These are phyloP conservation scores for Rhamnusium bicolor DNA, from an alignment of 2,888 invertebrate genomes.

Conservation along the genomic window DNA sequence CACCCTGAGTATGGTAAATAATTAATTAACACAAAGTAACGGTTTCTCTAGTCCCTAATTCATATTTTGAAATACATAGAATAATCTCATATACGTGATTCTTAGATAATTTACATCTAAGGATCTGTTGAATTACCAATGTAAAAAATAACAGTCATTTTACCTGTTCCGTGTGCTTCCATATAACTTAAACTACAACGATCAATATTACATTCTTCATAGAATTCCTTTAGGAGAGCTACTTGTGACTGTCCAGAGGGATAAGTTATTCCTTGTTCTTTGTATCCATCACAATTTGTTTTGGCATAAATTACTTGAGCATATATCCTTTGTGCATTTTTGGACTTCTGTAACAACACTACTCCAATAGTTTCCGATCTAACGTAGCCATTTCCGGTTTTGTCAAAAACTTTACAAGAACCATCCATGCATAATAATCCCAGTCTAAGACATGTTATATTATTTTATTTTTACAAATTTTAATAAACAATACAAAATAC, in stretches of 20 bases:
- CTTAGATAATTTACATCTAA: too few species aligned
- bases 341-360: constrained; percentile 80
- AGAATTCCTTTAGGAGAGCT: constrained; percentile 76
- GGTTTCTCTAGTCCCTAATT: too few species aligned
- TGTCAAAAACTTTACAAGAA: constrained; percentile 92
- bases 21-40: too few species aligned
- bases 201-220: constrained; percentile 79
- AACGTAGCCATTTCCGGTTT: constrained; percentile 84
- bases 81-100: too few species aligned
- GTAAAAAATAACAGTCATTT: not conserved
- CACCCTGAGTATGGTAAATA: too few species aligned
- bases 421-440: constrained; percentile 89
- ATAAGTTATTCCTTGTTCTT: constrained; percentile 65
- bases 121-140: too few species aligned
- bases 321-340: constrained; percentile 72
- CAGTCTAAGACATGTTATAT: constrained; percentile 67
- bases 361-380: constrained; percentile 85
- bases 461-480: not conserved
- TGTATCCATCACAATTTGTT: constrained; percentile 67
- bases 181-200: constrained; percentile 83
- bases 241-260: constrained; percentile 74
- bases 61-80: too few species aligned
- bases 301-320: constrained; percentile 67
- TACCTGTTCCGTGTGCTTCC: constrained; percentile 89
- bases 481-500: too few species aligned